Evolutionary conservation across 2,113 vertebrate genomes (phyloP), one percentile per base, ranked within the genome.

Genomic region (Callipepla squamata): DNA sequence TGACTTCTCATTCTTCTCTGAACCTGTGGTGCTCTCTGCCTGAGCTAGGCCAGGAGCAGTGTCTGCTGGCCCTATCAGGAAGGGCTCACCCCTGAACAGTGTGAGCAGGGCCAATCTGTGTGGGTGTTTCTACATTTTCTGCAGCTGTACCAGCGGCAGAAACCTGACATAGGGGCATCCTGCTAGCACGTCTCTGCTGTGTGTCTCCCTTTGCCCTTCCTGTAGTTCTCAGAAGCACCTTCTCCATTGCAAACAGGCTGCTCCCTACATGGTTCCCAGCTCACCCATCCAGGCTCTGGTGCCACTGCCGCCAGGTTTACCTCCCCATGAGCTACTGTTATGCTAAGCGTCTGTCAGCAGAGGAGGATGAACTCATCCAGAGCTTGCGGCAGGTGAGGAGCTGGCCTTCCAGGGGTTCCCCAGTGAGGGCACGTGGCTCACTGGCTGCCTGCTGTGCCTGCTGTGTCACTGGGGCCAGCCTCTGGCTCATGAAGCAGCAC

Each of bases 281-380:
- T 3, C 99, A 99, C 58, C 99, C 99, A 0, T 99, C 99, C 20
- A 98, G 98, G 0, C 96, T 99, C 57, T 99, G 99, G 99, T 99
- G 99, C 90, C 99, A 99, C 97, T 99, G 99, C 81, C 98, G 99
- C 22, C 99, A 99, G 96, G 99, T 99, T 55, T 99, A 99, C 92
- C 98, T 99, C 38, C 98, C 99, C 51, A 99, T 99, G 99, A 99
- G 99, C 96, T 99, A 98, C 97, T 99, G 99, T 81, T 99, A 99
- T 0, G 98, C 98, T 8, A 96, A 87, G 21, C 97, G 99, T 32
- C 97, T 99, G 48, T 89, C 89, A 0, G 98, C 98, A 2, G 75
- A 97, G 4, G 98, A 99, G 87, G 99, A 99, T 7, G 88, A 97
- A 1, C 97, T 99, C 10, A 86, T 99, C 34, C 97, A 86, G 90